These are phyloP conservation scores for Cryptoleucopteryx plumbea DNA, from an alignment of 2,113 vertebrate species.

Conservation along the genomic window DNA sequence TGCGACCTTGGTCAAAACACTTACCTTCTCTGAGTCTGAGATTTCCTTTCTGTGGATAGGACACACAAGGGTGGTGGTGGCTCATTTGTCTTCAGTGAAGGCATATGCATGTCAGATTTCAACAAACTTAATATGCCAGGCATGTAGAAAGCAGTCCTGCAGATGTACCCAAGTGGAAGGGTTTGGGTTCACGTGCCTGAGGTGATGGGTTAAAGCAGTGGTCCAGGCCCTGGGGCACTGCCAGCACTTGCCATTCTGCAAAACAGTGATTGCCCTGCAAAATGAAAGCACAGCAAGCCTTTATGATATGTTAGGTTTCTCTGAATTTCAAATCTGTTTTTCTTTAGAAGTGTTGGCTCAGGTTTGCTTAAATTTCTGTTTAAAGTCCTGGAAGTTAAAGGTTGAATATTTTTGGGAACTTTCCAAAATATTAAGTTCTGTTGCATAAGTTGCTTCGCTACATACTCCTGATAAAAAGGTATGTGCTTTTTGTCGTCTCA, in stretches of 20 bases:
- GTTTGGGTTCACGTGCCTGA: background rate
- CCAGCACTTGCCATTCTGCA: background rate
- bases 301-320: background rate
- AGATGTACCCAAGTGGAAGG: background rate
- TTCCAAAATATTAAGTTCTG: background rate
- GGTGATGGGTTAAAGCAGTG: background rate
- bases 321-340: background rate
- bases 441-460: background rate
- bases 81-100: background rate
- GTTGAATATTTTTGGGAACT: background rate
- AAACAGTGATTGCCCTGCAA: rapidly evolving
- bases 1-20: background rate
- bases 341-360: background rate
- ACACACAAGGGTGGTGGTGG: background rate
- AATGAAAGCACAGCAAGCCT: background rate
- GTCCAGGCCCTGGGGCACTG: background rate
- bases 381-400: background rate
- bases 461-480: background rate
- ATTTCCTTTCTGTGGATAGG: background rate
- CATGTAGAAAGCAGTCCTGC: background rate
- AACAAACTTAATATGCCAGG: background rate
- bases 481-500: background rate
- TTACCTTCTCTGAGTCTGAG: background rate
- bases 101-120: background rate
- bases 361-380: background rate